These are phyloP conservation scores for Ochotona princeps DNA, from an alignment of 2,113 vertebrate genomes.

Conservation along the genomic window DNA sequence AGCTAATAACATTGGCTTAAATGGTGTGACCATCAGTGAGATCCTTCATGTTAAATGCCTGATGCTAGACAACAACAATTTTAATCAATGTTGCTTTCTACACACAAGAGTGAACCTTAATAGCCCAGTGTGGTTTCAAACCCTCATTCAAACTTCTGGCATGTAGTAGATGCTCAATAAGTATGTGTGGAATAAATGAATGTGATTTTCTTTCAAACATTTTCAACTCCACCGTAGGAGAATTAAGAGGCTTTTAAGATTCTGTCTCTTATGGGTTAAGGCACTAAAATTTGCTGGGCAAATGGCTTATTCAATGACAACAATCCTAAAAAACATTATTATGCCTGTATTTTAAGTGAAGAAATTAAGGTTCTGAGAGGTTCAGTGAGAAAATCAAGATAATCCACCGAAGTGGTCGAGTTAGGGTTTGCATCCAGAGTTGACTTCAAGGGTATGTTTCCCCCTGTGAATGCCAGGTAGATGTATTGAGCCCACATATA, in stretches of 20 bases:
- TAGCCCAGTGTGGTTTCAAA: not conserved
- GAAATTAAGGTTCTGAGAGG: not conserved
- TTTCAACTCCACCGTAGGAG: not conserved
- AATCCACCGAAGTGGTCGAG: not conserved
- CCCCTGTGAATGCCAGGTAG: not conserved
- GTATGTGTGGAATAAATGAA: not conserved
- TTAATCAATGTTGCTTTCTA: not conserved
- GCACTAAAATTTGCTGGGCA: not conserved
- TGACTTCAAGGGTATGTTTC: not conserved
- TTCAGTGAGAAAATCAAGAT: conserved; percentile 16
- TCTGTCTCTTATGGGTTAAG: not conserved
- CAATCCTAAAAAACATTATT: not conserved
- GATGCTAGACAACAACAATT: not conserved
- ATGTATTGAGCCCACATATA: not conserved
- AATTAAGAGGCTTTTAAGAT: not conserved
- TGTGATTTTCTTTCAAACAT: not conserved
- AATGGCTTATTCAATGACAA: not conserved
- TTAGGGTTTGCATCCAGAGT: not conserved
- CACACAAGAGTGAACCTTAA: not conserved
- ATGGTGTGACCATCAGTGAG: not conserved
- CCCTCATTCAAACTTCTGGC: not conserved
- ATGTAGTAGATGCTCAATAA: not conserved
- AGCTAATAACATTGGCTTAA: not conserved
- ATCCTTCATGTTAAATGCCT: not conserved
- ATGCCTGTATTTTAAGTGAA: not conserved